Evolutionary conservation across 2,113 vertebrate genomes (phyloP), one percentile per base, ranked within the genome.

Genomic region (Ailurus styani): DNA sequence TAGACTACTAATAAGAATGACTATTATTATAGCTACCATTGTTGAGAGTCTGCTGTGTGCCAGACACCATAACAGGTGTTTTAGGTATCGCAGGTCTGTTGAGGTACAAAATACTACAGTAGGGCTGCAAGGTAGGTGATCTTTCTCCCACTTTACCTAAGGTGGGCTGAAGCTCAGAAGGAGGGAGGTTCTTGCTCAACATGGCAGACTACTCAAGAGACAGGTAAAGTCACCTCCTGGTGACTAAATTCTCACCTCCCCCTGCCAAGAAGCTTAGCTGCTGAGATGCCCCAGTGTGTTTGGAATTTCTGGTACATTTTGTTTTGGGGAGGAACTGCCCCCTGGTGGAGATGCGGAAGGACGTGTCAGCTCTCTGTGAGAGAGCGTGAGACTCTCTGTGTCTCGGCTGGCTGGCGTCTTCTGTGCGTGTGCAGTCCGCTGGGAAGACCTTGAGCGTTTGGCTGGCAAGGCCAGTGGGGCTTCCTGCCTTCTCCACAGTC

Each of bases 381-480:
- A 13, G 7, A 52, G 10, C 1, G 3, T 15, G 77, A 55, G 25
- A 21, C 27, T 57, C 70, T n/a, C 15, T 68, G 29, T 47, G 42
- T 55, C 52, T 91, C 45, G 12, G 73, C 45, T 60, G 34, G 42
- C 31, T 31, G 40, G 27, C 10, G 27, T 66, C 50, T 17, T 47
- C 54, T 50, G 89, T 17, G 40, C 47, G 31, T 13, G 37, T 34
- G n/a, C 15, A 40, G 23, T 70, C 66, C 34, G 11, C 21, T 0
- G 14, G 50, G 52, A 27, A 1, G 20, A 20, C 4, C 0, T 6
- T 14, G 37, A 7, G 9, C 7, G 34, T 8, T 18, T 45, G 29
- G 25, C 66, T n/a, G 64, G n/a, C 64, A 77, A 78, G 31, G 57
- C 64, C 31, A 47, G 18, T 1, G 9, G 3, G 57, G 21, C 66